Evolutionary conservation across 2,797 vertebrate genomes (phyloP), one percentile per base, ranked within the genome.

Genomic region (Pipistrellus nathusii): DNA sequence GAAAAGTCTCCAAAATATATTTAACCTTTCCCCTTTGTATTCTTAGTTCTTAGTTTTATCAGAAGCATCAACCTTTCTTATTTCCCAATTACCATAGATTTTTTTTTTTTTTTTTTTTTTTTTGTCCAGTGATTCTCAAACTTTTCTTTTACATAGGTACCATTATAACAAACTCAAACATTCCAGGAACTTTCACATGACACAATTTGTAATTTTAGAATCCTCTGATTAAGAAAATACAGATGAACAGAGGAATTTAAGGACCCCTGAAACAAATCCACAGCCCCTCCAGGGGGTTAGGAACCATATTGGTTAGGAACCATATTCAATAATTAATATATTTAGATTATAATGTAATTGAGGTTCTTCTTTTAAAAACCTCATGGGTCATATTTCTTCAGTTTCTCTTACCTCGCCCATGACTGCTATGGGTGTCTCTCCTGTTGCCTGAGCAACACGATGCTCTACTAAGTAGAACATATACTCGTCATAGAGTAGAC

Each of bases 381-480:
- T 32, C 68, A 11, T n/a, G 35, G 44, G 0, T 88, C 76, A 78
- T n/a, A 18, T 82, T n/a, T 95, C 72, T 95, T 86, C 0, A 7
- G 64, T 66, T 81, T 93, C 82, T 97, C 98, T 98, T 98, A 98
- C 98, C 98, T 98, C 98, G 88, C 98, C 98, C 98, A 98, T 98
- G 97, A 98, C 98, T 90, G 98, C 98, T 38, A 98, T 98, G 25
- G 98, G 98, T 90, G 98, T 98, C 93, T 98, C 98, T 98, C 98
- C 98, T 64, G 98, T 98, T 96, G 98, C 98, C 97, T 98, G 98
- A 96, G 98, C 98, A 97, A 98, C 98, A 88, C 98, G 98, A 94
- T 99, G 98, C 85, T 99, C 98, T 88, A 99, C 98, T 97, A 99
- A 97, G 98, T 99, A 99, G 98, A 99, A 99, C 98, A 98, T 99